Evolutionary conservation across 2,797 vertebrate genomes (phyloP).

Genomic region (Caiman crocodilus): DNA sequence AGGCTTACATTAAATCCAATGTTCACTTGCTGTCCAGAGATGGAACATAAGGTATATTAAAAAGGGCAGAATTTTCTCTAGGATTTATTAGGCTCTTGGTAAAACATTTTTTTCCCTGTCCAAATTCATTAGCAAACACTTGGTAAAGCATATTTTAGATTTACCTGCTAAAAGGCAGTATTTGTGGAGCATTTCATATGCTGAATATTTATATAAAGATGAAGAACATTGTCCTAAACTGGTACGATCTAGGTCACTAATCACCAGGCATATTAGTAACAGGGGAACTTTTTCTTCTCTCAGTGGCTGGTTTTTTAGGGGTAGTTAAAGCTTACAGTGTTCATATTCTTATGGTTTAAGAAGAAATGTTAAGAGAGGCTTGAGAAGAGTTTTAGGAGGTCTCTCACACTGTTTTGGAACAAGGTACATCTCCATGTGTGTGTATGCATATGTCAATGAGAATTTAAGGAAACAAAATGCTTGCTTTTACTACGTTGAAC

Average conservation of each 20-base stretch:
- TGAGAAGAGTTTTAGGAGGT: background rate
- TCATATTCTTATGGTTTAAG: background rate
- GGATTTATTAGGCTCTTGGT: background rate
- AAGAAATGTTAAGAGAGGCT: too few species aligned
- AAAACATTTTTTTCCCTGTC: background rate
- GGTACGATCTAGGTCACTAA: rapidly evolving
- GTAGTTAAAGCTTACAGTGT: background rate
- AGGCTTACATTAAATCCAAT: background rate
- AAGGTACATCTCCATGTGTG: background rate
- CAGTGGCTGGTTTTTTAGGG: background rate
- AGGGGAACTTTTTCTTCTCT: background rate
- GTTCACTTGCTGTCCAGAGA: background rate
- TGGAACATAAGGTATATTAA: background rate
- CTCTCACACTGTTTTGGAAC: constrained; percentile 28
- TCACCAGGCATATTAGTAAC: background rate
- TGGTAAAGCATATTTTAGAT: background rate
- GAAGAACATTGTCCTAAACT: background rate
- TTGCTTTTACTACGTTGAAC: background rate
- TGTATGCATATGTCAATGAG: background rate
- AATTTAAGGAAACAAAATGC: background rate
- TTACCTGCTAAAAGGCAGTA: too few species aligned
- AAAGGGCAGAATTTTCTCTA: background rate
- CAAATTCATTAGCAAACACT: background rate
- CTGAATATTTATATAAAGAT: background rate
- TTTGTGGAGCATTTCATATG: background rate